Evolutionary conservation across 2,888 invertebrate species (phyloP).

Genomic region (Mayetiola destructor): DNA sequence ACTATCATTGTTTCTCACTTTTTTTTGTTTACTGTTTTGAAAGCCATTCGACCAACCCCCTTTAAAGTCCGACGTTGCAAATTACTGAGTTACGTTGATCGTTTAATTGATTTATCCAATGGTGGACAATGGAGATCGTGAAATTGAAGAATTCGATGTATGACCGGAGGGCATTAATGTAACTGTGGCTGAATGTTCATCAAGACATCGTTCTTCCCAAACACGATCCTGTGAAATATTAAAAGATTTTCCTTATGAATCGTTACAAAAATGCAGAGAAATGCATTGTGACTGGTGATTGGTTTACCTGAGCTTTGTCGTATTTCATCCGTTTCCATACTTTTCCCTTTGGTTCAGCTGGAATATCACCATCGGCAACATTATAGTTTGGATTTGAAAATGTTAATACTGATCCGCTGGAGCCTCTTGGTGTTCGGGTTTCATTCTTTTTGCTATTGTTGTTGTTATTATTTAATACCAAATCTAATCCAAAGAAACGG

Average conservation of each 20-base stretch:
- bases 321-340: conserved; percentile 65
- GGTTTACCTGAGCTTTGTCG: conserved; percentile 54
- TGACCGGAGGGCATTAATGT: conserved; percentile 24
- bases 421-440: conserved; percentile 41
- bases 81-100: no score
- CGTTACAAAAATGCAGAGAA: no score
- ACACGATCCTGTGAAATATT: conserved; percentile 28
- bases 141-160: conserved; percentile 33
- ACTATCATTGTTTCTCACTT: no score
- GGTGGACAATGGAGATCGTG: conserved; percentile 18
- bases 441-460: conserved; percentile 32
- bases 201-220: conserved; percentile 32
- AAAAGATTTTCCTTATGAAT: background rate
- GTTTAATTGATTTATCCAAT: conserved; percentile 17
- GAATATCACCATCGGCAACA: conserved; percentile 37
- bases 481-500: no score
- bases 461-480: conserved; percentile 22
- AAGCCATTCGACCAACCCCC: no score
- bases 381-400: conserved; percentile 84
- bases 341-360: conserved; percentile 39
- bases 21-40: no score
- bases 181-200: conserved; percentile 32
- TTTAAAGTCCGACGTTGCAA: no score
- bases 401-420: conserved; percentile 58
- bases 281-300: background rate